These are phyloP conservation scores for Coturnix japonica DNA, from an alignment of 2,113 vertebrate genomes.

Conservation along the genomic window DNA sequence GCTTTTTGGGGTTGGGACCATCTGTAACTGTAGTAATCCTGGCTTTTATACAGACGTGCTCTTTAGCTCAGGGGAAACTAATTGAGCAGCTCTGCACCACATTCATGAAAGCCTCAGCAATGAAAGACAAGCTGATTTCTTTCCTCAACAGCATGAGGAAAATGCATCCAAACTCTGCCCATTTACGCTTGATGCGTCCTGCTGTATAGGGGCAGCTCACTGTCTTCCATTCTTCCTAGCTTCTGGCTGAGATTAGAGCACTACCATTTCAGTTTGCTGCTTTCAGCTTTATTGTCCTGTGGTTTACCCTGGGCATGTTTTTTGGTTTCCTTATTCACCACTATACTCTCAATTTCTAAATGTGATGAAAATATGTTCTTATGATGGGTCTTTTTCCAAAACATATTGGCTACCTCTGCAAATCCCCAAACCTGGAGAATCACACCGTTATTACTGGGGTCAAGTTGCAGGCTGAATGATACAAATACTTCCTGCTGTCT, in stretches of 20 bases:
- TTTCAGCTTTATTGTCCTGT: neutral
- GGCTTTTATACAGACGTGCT: neutral
- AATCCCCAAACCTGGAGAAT: neutral
- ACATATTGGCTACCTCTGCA: neutral
- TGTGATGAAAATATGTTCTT: neutral
- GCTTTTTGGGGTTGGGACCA: neutral
- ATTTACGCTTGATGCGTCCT: neutral
- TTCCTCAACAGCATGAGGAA: neutral
- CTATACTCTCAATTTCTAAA: neutral
- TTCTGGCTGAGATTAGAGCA: neutral
- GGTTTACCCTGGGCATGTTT: neutral
- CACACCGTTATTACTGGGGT: neutral
- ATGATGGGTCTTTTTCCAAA: neutral
- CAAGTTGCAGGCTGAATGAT: neutral
- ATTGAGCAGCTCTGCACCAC: neutral
- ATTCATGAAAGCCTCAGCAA: neutral
- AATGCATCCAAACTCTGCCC: accelerated
- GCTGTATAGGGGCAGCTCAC: neutral
- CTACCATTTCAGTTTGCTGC: neutral
- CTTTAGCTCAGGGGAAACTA: neutral
- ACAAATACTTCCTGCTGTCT: neutral
- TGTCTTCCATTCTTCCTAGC: neutral
- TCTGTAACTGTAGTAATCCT: neutral
- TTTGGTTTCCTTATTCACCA: neutral
- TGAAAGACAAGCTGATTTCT: neutral